Evolutionary conservation across 53 echinoderm and acorn worm species (phyloP).

Genomic region (Temnopleurus reevesii): DNA sequence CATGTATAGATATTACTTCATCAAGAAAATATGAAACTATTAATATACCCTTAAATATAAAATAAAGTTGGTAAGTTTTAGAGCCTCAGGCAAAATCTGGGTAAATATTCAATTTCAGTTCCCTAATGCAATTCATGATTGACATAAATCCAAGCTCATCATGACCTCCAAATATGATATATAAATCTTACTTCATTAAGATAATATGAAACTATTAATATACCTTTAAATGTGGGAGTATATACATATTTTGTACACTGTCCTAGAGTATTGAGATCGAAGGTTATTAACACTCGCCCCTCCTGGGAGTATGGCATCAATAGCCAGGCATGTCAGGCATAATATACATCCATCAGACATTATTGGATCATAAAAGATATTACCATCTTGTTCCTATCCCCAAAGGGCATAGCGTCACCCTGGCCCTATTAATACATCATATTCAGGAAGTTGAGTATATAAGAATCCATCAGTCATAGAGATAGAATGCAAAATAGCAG

Average conservation of each 20-base stretch:
- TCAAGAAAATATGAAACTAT: too few relatives aligned
- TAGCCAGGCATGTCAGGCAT: neutral
- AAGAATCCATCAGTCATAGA: neutral
- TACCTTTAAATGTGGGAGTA: neutral
- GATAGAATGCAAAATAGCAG: neutral
- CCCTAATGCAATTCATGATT: too few relatives aligned
- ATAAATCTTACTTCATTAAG: neutral
- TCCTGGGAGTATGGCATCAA: neutral
- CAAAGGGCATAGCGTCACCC: neutral
- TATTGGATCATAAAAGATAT: slow-evolving; percentile 40
- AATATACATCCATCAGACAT: slow-evolving; percentile 25
- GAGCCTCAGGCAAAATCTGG: too few relatives aligned
- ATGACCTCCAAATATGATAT: too few relatives aligned
- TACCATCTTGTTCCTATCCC: slow-evolving; percentile 7
- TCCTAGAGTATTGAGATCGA: neutral
- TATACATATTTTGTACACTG: neutral
- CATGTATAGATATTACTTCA: too few relatives aligned
- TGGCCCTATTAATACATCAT: neutral
- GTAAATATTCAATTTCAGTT: too few relatives aligned
- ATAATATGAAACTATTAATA: too few relatives aligned
- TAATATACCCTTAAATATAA: too few relatives aligned
- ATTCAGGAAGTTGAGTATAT: slow-evolving; percentile 15
- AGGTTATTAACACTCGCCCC: slow-evolving; percentile 25
- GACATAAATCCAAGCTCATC: too few relatives aligned
- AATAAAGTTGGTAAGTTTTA: too few relatives aligned